phyloP scores from a whole-genome alignment of 2,888 invertebrate genomes.

The Polyommatus iphigenia region DNA sequence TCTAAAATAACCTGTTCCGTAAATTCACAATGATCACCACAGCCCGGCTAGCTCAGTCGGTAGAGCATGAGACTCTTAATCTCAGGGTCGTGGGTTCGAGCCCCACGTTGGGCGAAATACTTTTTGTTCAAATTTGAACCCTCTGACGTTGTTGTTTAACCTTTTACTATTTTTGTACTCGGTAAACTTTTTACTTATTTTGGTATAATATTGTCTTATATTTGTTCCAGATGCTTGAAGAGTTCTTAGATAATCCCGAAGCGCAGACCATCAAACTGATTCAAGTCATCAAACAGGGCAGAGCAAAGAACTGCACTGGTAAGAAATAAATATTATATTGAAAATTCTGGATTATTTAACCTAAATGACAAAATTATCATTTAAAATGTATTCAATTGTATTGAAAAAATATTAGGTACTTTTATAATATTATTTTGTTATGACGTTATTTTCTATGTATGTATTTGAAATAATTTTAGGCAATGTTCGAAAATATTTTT shows the following conservation, averaged over 20 bases:
- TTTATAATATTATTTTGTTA: background rate
- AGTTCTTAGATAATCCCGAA: slow-evolving; percentile 60
- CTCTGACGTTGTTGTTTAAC: background rate
- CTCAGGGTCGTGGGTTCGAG: slow-evolving; percentile 84
- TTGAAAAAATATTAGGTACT: background rate
- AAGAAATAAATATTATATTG: slow-evolving; percentile 50
- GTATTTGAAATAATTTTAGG: background rate
- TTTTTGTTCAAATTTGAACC: slow-evolving; percentile 33
- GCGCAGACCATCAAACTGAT: slow-evolving; percentile 65
- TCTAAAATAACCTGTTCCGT: background rate
- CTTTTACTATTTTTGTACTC: background rate
- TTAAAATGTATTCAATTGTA: too few relatives aligned
- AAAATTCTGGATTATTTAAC: background rate
- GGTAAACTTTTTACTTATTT: background rate
- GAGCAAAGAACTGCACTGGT: slow-evolving; percentile 48
- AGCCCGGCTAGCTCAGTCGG: slow-evolving; percentile 81
- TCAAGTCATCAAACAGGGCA: slow-evolving; percentile 62
- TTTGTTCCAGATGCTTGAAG: slow-evolving; percentile 61
- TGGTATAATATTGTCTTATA: slow-evolving; percentile 34
- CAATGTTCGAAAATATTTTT: background rate
- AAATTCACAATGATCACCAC: background rate
- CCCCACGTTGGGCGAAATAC: slow-evolving; percentile 79
- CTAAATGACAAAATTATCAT: background rate
- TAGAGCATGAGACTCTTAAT: slow-evolving; percentile 83
- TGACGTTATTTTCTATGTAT: background rate